These are phyloP conservation scores for Microcebus griseorufus DNA, from an alignment of 2,113 vertebrate species.

Conservation along the genomic window DNA sequence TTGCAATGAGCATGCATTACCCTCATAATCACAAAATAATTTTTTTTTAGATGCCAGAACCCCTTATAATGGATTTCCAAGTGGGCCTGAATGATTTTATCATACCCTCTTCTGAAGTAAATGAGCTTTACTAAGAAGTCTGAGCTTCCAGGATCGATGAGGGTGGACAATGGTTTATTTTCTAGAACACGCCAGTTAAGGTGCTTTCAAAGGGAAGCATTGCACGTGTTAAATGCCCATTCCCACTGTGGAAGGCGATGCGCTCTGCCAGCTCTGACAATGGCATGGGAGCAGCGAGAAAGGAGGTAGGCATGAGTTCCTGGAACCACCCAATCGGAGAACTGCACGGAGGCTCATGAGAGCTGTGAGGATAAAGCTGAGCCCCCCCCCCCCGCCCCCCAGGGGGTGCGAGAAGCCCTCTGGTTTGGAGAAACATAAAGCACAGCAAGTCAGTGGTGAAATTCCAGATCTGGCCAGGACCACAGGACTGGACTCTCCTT, in stretches of 20 bases:
- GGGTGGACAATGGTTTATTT: not conserved
- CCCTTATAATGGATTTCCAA: slow-evolving; percentile 2
- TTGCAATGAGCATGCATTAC: slow-evolving; percentile 5
- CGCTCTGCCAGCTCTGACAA: not conserved
- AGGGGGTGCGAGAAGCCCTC: not conserved
- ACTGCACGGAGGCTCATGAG: not conserved
- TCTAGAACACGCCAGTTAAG: not conserved
- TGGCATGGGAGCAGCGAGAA: not conserved
- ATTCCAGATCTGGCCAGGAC: not conserved
- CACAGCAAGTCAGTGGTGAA: not conserved
- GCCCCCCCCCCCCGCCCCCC: fast-evolving
- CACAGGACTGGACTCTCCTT: not conserved
- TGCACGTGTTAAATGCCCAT: no score
- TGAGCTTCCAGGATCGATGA: not conserved
- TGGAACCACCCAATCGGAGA: not conserved
- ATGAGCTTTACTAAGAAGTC: not conserved
- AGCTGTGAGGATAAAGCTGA: not conserved
- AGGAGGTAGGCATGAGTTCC: not conserved
- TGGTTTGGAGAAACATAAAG: not conserved
- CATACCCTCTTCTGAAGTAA: not conserved
- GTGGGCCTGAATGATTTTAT: not conserved
- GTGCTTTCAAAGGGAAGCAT: not conserved
- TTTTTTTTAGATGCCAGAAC: not conserved
- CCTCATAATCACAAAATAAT: slow-evolving; percentile 22
- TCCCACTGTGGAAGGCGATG: not conserved